Base-by-base conservation (phyloP, 2,797 vertebrate species). In the Acipenser transmontanus region DNA sequence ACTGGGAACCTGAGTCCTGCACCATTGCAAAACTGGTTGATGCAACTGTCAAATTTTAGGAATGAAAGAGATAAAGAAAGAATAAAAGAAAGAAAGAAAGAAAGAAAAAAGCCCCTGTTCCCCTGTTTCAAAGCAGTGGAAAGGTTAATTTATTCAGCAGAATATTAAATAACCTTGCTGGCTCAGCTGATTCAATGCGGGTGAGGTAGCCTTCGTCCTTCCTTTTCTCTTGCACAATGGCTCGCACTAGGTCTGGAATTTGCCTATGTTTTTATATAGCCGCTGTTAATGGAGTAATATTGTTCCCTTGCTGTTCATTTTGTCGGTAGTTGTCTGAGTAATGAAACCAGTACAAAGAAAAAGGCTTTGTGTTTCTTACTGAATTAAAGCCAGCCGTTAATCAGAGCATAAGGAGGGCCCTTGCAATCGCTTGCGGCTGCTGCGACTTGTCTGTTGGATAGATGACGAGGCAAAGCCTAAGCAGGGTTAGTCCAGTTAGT, bases 91-190 rank as follows among this genome's bases (percentile, higher is more conserved):
- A 34, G 34, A 34, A 34, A 34, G 34, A 34, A 8, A 20, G 20
- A 54, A 54, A 54, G 51, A n/a, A 54, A 54, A 54, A 2, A 54
- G n/a, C n/a, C n/a, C 20, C n/a, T 54, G 2, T 54, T 6, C 9
- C 8, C 8, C 8, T 54, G n/a, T 9, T 54, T 54, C 52, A 54
- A 7, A 54, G n/a, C 52, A 9, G 9, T 54, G 52, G n/a, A 61
- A 61, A 59, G 12, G 48, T 66, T 66, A 59, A 66, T 61, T 61
- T 66, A 66, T 17, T 66, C 65, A 61, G 65, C 5, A 51, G 20
- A n/a, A 66, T 12, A 59, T 6, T 59, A 49, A 66, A 14, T 17
- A 50, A 59, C 66, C 66, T 51, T 52, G 66, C 49, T 60, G 49
- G 48, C 8, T 67, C 59, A 61, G 59, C 66, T 61, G 49, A 52